These are phyloP conservation scores for Troides helena DNA, from an alignment of 2,888 invertebrate species.

Conservation along the genomic window DNA sequence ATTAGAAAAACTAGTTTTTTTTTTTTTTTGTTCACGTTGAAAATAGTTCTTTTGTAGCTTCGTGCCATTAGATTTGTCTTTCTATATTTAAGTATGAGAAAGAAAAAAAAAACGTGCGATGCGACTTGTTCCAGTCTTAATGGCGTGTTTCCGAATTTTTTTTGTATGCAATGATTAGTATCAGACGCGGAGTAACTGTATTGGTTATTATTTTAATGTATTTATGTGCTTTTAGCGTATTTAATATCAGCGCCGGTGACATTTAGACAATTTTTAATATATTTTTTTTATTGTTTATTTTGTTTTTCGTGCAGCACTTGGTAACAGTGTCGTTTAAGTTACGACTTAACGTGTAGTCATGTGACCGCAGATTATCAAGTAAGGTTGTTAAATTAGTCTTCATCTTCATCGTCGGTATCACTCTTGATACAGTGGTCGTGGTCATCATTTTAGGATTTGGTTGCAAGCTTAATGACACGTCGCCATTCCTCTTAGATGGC, in stretches of 20 bases:
- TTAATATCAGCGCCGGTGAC: neutral
- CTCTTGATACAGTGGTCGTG: too few species aligned
- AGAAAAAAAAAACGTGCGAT: constrained; percentile 16
- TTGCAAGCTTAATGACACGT: too few species aligned
- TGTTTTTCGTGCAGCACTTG: neutral
- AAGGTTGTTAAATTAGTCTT: too few species aligned
- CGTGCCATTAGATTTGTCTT: constrained; percentile 17
- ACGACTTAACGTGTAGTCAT: neutral
- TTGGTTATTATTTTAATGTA: constrained; percentile 9
- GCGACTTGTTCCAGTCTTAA: constrained; percentile 12
- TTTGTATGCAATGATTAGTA: neutral
- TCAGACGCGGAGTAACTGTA: constrained; percentile 6
- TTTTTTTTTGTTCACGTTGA: constrained; percentile 14
- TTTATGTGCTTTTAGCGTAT: constrained; percentile 2
- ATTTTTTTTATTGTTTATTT: neutral
- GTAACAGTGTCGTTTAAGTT: neutral
- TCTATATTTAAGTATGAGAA: constrained; percentile 15
- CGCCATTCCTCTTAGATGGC: too few species aligned
- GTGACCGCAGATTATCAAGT: too few species aligned
- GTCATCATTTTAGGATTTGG: too few species aligned
- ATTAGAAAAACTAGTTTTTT: constrained; percentile 18
- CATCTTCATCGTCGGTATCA: too few species aligned
- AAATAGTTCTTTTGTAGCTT: constrained; percentile 12
- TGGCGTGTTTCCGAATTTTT: constrained; percentile 11
- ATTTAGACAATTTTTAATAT: constrained; percentile 1